phyloP scores from a whole-genome alignment of 2,113 vertebrate species.

The Muscicapa adusta region DNA sequence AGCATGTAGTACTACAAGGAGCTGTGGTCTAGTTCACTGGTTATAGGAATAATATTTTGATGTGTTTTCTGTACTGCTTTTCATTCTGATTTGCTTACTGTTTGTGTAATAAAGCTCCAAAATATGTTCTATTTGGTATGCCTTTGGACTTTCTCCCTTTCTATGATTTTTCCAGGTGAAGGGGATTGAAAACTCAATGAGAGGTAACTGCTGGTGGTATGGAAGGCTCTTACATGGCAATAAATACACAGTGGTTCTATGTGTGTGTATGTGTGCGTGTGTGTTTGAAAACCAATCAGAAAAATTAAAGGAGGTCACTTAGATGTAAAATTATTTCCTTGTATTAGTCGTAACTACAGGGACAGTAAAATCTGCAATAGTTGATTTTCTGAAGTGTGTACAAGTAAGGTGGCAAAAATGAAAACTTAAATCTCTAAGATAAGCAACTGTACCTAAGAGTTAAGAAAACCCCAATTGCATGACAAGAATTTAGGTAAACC shows the following conservation, averaged over 20 bases:
- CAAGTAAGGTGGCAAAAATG: neutral
- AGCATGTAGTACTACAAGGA: neutral
- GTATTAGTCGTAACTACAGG: neutral
- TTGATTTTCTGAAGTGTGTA: neutral
- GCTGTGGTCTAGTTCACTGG: neutral
- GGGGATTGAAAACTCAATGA: neutral
- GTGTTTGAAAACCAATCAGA: neutral
- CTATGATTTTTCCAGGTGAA: neutral
- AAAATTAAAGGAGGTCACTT: neutral
- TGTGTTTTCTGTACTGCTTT: neutral
- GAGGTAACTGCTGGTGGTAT: neutral
- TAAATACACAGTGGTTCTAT: neutral
- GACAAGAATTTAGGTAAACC: neutral
- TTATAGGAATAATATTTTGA: neutral
- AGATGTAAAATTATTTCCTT: neutral
- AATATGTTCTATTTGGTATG: accelerated
- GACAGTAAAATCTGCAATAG: neutral
- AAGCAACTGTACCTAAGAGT: neutral
- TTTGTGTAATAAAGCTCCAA: neutral
- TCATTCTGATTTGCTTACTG: neutral
- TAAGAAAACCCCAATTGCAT: neutral
- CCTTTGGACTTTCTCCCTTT: neutral
- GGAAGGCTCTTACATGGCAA: neutral
- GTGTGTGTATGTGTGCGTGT: neutral
- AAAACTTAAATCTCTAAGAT: neutral